Percentiles rank a stretch among this genome's conserved stretches.
phyloP scores from a whole-genome alignment of 2,888 invertebrate species.

The Plutella xylostella region DNA sequence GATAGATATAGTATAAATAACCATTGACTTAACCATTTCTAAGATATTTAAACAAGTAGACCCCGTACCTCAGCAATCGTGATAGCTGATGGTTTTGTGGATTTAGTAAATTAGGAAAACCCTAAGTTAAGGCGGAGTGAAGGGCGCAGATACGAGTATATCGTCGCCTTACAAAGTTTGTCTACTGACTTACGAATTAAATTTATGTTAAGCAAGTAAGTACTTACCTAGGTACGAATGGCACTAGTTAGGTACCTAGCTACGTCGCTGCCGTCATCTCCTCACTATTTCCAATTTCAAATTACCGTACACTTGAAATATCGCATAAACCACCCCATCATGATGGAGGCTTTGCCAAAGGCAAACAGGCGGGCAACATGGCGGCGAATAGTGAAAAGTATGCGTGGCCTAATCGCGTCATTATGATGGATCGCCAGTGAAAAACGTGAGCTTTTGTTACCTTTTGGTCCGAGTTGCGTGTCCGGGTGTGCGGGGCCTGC shows the following conservation, averaged over 20 bases:
- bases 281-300: background rate
- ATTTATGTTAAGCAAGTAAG: background rate
- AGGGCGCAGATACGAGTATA: no score
- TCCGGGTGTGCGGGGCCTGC: background rate
- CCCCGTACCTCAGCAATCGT: no score
- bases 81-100: no score
- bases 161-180: no score
- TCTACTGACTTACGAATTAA: background rate
- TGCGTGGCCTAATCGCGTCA: slow-evolving; percentile 17
- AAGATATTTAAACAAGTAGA: no score
- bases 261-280: background rate
- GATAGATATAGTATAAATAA: no score
- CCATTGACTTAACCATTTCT: no score
- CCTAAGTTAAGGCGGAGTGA: no score
- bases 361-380: slow-evolving; percentile 14
- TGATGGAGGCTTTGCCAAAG: slow-evolving; percentile 7
- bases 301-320: slow-evolving; percentile 6
- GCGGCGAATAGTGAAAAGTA: slow-evolving; percentile 14
- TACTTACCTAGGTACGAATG: background rate
- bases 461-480: background rate
- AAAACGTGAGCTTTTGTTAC: slow-evolving; percentile 9
- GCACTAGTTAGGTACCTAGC: no score
- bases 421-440: slow-evolving; percentile 16
- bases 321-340: slow-evolving; percentile 8
- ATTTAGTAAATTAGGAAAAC: no score